Percentiles rank a stretch among this genome's conserved stretches.
These are phyloP conservation scores for Apamea monoglypha DNA, from an alignment of 2,888 invertebrate species.

Conservation along the genomic window DNA sequence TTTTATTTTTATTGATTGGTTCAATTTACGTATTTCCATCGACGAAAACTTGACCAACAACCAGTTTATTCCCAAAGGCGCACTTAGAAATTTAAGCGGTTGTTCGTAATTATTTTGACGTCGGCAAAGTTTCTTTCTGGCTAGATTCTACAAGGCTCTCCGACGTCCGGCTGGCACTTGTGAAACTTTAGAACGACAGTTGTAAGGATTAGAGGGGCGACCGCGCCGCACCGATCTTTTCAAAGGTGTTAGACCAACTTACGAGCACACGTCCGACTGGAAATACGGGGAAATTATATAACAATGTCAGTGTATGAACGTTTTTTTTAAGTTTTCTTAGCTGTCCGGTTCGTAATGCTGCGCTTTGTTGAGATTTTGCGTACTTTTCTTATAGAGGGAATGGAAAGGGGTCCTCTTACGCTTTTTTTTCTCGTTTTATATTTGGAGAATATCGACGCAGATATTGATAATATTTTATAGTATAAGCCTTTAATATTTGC, in stretches of 20 bases:
- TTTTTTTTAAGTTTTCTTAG: not conserved
- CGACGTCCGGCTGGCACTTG: conserved; percentile 15
- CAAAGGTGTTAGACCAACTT: conserved; percentile 32
- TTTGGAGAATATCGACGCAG: not conserved
- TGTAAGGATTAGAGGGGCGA: conserved; percentile 47
- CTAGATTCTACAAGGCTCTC: conserved; percentile 36
- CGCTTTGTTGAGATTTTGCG: conserved; percentile 2
- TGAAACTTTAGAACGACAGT: conserved; percentile 54
- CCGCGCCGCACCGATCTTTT: conserved; percentile 28
- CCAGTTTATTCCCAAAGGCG: not conserved
- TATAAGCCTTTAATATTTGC: not conserved
- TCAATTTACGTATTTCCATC: not conserved
- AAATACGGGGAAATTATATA: conserved; percentile 21
- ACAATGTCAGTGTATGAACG: not conserved
- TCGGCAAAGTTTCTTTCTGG: conserved; percentile 40
- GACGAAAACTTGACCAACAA: not conserved
- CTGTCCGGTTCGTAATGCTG: not conserved
- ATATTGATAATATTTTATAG: not conserved
- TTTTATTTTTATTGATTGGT: not conserved
- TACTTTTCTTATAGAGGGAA: not conserved
- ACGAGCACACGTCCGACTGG: conserved; percentile 17
- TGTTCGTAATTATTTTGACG: conserved; percentile 41
- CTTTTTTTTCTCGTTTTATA: not conserved
- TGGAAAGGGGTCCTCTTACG: not conserved
- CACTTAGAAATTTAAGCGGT: conserved; percentile 10